phyloP scores from a whole-genome alignment of 2,888 invertebrate genomes.

The Craniophora ligustri region DNA sequence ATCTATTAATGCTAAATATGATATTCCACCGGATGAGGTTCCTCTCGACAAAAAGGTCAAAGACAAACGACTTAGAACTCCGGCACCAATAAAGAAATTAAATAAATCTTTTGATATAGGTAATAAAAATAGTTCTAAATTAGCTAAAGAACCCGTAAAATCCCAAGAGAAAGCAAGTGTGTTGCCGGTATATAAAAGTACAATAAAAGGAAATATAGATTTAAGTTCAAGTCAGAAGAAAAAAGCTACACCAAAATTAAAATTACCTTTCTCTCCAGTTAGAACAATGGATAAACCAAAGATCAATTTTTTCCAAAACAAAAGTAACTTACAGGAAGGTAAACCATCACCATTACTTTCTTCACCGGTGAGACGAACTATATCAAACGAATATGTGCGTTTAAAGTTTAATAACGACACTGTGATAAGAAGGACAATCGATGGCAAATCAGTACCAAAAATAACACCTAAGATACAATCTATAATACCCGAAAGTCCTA shows the following conservation, averaged over 20 bases:
- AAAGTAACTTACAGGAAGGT: slow-evolving; percentile 65
- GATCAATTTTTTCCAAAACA: slow-evolving; percentile 81
- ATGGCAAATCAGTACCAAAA: slow-evolving; percentile 82
- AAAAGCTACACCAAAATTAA: slow-evolving; percentile 76
- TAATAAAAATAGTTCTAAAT: slow-evolving; percentile 69
- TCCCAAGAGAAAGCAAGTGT: slow-evolving; percentile 74
- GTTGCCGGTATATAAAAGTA: slow-evolving; percentile 78
- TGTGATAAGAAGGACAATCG: slow-evolving; percentile 79
- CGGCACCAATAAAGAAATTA: slow-evolving; percentile 74
- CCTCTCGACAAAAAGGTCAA: slow-evolving; percentile 71
- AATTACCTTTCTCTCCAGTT: slow-evolving; percentile 79
- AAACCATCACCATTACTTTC: slow-evolving; percentile 78
- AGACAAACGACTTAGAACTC: slow-evolving; percentile 74
- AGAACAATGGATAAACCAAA: slow-evolving; percentile 83
- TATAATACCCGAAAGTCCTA: slow-evolving; percentile 85
- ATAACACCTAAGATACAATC: slow-evolving; percentile 86
- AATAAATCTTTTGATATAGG: slow-evolving; percentile 76
- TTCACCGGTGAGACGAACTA: slow-evolving; percentile 82
- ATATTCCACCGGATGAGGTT: slow-evolving; percentile 57
- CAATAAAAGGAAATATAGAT: slow-evolving; percentile 70
- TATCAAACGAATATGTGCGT: slow-evolving; percentile 86
- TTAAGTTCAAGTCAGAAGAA: slow-evolving; percentile 71
- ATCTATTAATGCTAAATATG: slow-evolving; percentile 62
- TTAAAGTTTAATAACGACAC: slow-evolving; percentile 83
- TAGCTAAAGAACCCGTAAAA: slow-evolving; percentile 64